Base-by-base conservation (phyloP, 2,113 vertebrate genomes). In the Pampusana beccarii region DNA sequence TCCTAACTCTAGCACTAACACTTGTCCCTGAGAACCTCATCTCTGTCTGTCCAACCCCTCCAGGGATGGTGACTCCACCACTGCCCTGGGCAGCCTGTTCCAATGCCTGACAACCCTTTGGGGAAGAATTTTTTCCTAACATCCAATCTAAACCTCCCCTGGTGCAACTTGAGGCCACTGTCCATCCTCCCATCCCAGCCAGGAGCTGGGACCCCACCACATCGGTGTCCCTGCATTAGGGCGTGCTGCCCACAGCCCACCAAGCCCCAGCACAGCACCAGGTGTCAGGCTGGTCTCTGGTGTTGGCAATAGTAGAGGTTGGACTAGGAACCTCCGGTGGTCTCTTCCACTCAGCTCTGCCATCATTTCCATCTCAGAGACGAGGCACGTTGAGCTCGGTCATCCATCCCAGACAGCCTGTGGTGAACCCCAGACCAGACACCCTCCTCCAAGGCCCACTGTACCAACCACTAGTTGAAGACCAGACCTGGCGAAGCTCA, bases 341-440 rank as follows among this genome's bases (percentile, higher is more conserved):
- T 57, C 34, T 67, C 60, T 73, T 57, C 72, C 34, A 67, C 33
- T 3, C 58, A 51, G 26, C 5, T 38, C 53, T 83, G 53, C 24
- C 2, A 0, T 11, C 5, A 0, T 21, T 46, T 48, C 82, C 80
- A 23, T 51, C 40, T 11, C 42, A 34, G 40, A 44, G 17, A 28
- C 48, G 56, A 51, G 1, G 9, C 33, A 78, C 16, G 5, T 20
- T 5, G 34, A 82, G 65, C 36, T 61, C 34, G n/a, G 28, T 17
- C 1, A 1, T 51, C 61, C 50, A 51, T n/a, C 34, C 36, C 0
- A 1, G 38, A 48, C 44, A 25, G 23, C n/a, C 16, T 9, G 0
- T 13, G 51, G 51, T 24, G 31, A 80, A 33, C 9, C 29, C 28
- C 74, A 80, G 51, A 62, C 16, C 44, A 81, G n/a, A 48, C 18